These are phyloP conservation scores for Gasterosteus aculeatus DNA, from an alignment of 2,113 vertebrate genomes.

Conservation along the genomic window DNA sequence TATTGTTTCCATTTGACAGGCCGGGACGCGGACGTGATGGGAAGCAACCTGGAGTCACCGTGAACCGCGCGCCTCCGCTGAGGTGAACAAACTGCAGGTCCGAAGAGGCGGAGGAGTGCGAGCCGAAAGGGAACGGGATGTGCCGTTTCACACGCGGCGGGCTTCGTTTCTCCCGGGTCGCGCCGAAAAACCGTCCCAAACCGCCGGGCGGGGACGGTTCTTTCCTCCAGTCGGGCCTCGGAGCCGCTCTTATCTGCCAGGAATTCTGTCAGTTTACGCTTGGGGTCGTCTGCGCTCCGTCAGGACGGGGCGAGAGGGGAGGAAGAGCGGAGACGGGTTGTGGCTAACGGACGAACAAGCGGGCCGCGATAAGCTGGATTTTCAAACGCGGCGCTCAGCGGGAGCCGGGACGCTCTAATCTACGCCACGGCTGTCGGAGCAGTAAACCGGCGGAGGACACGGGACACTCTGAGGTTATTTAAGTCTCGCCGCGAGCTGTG, in stretches of 20 bases:
- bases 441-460: slow-evolving; percentile 45
- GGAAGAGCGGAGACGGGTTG: slow-evolving; percentile 55
- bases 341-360: slow-evolving; percentile 59
- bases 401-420: slow-evolving; percentile 53
- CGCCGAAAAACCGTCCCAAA: no score
- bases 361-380: slow-evolving; percentile 61
- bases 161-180: no score
- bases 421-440: slow-evolving; percentile 37
- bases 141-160: no score
- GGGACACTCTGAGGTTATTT: slow-evolving; percentile 11
- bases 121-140: no score
- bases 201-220: background rate
- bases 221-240: background rate
- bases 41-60: background rate
- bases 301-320: slow-evolving; percentile 60
- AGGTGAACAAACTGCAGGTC: background rate
- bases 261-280: slow-evolving; percentile 59
- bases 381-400: slow-evolving; percentile 33
- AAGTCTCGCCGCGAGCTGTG: slow-evolving; percentile 8
- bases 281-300: slow-evolving; percentile 72
- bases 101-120: background rate
- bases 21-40: background rate
- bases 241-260: slow-evolving; percentile 55
- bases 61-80: background rate
- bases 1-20: background rate